These are phyloP conservation scores for Dorcus parallelipipedus DNA, from an alignment of 2,888 invertebrate species.

Conservation along the genomic window DNA sequence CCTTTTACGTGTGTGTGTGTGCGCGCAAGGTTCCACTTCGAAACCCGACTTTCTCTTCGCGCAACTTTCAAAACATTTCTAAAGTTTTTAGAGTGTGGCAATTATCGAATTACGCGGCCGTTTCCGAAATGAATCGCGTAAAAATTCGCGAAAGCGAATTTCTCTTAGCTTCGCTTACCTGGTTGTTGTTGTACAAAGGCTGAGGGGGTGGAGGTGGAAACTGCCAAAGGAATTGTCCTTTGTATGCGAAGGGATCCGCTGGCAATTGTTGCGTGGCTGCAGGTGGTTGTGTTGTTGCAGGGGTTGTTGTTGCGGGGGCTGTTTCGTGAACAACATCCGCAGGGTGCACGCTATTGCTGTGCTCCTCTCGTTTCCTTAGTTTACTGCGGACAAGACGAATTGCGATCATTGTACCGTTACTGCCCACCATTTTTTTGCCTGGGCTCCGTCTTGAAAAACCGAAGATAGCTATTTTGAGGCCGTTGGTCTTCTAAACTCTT, in stretches of 20 bases:
- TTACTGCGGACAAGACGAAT: conserved; percentile 90
- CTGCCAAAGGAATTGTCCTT: conserved; percentile 76
- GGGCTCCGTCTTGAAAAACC: conserved; percentile 38
- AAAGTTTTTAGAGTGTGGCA: not conserved
- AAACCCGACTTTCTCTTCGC: not conserved
- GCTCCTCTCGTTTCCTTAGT: conserved; percentile 81
- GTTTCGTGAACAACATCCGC: conserved; percentile 63
- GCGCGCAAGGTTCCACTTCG: not conserved
- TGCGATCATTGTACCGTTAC: conserved; percentile 82
- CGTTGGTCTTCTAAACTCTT: conserved; percentile 32
- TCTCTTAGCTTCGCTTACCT: conserved; percentile 56
- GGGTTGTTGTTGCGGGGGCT: conserved; percentile 47
- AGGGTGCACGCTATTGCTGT: conserved; percentile 67
- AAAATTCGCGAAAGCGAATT: no score
- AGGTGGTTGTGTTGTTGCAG: conserved; percentile 34
- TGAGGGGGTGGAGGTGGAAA: conserved; percentile 78
- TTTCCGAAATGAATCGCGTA: no score
- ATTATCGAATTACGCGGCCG: not conserved
- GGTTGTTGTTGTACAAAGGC: conserved; percentile 75
- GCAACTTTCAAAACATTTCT: conserved; percentile 2
- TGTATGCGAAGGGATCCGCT: conserved; percentile 58
- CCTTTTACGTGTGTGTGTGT: not conserved
- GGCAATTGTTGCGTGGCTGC: conserved; percentile 42
- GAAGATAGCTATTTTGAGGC: conserved; percentile 48
- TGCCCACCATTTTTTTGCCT: conserved; percentile 70